Evolutionary conservation across 1,140 invertebrate species (phyloP), one percentile per base, ranked within the genome.

Genomic region (Pogonomyrmex barbatus): DNA sequence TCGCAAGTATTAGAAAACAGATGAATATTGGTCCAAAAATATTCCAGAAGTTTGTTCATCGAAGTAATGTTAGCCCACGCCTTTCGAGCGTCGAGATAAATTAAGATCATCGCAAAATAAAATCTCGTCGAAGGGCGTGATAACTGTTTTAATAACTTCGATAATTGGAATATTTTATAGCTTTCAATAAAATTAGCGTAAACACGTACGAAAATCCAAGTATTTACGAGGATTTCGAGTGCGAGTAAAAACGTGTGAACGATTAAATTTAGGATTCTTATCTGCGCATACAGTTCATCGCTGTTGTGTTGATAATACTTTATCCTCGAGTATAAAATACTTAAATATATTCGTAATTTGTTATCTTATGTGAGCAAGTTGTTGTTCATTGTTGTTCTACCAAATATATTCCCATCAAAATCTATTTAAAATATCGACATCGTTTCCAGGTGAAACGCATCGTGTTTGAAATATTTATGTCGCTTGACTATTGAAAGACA

Each of bases 1-100:
- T 85, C 36, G 58, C n/a, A 58, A 75, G 79, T 81, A 60, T 60
- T 47, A 58, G 39, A 47, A 24, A 24, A 33, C 54, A n/a, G n/a
- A 54, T 30, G 14, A 8, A 45, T 56, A 36, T 24, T 42, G 9
- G 47, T 45, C 50, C 12, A 14, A n/a, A 52, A 65, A 65, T 65
- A 78, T 65, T 65, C 30, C 42, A 50, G 30, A 50, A n/a, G 17
- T 24, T 8, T 30, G 5, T 76, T 45, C 33, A 76, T 62, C 17
- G 14, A 12, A 30, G 10, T 30, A 47, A 47, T n/a, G 0, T 10
- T 17, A 62, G 8, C 24, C n/a, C 4, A 30, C 52, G 14, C 14
- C 14, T 50, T 14, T 63, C 17, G 10, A 54, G 0, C 4, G 17
- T 56, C n/a, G 52, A 24, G 24, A 24, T 24, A 24, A 24, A 60